Base-by-base conservation (phyloP, 2,888 invertebrate genomes). In the Lycaena phlaeas region DNA sequence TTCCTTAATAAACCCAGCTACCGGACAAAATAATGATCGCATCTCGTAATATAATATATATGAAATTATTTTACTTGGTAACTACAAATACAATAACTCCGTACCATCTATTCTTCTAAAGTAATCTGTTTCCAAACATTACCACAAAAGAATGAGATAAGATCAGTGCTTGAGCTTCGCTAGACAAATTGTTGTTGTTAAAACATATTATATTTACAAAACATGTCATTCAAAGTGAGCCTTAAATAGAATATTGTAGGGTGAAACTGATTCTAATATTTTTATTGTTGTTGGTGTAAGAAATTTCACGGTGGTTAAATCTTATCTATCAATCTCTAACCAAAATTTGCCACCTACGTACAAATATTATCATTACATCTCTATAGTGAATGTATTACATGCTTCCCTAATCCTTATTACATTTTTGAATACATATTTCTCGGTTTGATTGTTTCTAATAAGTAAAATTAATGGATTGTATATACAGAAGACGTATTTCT, bases 71-170 rank as follows among this genome's bases (percentile, higher is more conserved):
- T n/a, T n/a, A n/a, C n/a, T n/a, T n/a, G n/a, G n/a, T n/a, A n/a
- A n/a, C n/a, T n/a, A n/a, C n/a, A n/a, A n/a, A n/a, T n/a, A n/a
- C n/a, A n/a, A n/a, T n/a, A n/a, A n/a, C n/a, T n/a, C 30, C 14
- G 11, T 30, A 12, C 18, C 9, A n/a, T 14, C 6, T 18, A 31
- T 39, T 30, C 25, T 14, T 25, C 26, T 17, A 17, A 34, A 27
- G 18, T 17, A 22, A 22, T 22, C 42, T 71, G 54, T 59, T 51
- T 52, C 61, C 62, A 60, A 69, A 64, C 56, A 54, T 48, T 45
- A 57, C 63, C 63, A 76, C 75, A 79, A 77, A 60, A 50, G 66
- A 38, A n/a, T 31, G 2, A 48, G 82, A 82, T 82, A 81, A 78
- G 68, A 82, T 82, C 81, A 65, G 62, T 69, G 59, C 56, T 68